phyloP scores from a whole-genome alignment of 2,888 invertebrate genomes.

The Chaetoderma sp. region DNA sequence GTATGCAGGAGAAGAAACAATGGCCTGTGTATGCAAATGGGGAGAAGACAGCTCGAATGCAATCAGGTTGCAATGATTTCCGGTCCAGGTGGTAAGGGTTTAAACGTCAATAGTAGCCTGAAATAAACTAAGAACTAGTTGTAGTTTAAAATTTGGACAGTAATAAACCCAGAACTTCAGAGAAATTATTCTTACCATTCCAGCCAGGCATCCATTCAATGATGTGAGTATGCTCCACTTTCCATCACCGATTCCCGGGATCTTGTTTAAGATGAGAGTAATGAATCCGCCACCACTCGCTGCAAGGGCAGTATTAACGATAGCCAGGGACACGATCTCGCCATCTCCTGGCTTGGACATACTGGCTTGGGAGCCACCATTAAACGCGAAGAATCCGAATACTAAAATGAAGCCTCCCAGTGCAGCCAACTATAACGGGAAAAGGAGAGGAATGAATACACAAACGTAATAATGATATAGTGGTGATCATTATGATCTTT shows the following conservation, averaged over 20 bases:
- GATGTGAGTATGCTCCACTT: conserved; percentile 71
- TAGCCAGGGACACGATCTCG: conserved; percentile 67
- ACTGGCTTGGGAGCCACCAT: conserved; percentile 71
- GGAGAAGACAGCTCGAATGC: no score
- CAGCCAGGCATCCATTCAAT: conserved; percentile 72
- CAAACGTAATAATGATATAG: neutral
- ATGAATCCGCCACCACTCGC: conserved; percentile 71
- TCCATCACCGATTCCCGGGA: conserved; percentile 35
- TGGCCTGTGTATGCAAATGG: no score
- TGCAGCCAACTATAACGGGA: conserved; percentile 69
- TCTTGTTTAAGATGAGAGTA: conserved; percentile 64
- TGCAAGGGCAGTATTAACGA: conserved; percentile 72
- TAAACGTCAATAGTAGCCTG: no score
- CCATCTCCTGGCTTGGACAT: conserved; percentile 70
- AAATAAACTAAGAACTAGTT: no score
- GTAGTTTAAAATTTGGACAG: no score
- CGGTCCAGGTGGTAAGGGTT: no score
- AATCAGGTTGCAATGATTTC: no score
- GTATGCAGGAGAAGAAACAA: no score
- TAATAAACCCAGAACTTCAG: no score
- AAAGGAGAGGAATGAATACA: conserved; percentile 4
- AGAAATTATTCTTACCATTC: conserved; percentile 61
- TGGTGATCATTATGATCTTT: no score
- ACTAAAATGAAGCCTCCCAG: conserved; percentile 73
- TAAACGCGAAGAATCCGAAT: conserved; percentile 74